These are phyloP conservation scores for Entomyzon cyanotis DNA, from an alignment of 2,113 vertebrate genomes.

Conservation along the genomic window DNA sequence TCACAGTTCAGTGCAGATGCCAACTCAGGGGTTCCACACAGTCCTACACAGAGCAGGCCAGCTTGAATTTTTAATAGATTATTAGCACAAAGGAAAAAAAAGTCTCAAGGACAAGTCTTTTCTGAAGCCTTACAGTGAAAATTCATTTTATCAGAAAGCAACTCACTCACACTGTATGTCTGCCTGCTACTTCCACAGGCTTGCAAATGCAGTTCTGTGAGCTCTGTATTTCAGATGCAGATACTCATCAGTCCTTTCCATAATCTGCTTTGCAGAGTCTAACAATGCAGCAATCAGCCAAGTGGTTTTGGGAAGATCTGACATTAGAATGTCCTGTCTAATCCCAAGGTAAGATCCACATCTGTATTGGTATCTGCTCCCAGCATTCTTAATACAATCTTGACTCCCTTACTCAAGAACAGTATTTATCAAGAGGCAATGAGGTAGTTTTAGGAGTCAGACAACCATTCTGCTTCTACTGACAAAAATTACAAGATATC, in stretches of 20 bases:
- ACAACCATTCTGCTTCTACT: neutral
- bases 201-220: neutral
- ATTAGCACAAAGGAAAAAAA: neutral
- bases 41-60: neutral
- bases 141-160: neutral
- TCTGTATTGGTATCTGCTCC: rapidly evolving
- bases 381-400: neutral
- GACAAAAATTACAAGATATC: neutral
- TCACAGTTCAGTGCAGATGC: conserved; percentile 13
- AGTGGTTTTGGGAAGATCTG: neutral
- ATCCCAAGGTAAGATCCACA: neutral
- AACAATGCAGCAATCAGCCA: neutral
- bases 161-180: neutral
- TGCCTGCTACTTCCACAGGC: neutral
- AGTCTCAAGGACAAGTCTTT: neutral
- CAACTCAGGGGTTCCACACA: neutral
- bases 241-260: neutral
- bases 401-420: neutral
- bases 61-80: neutral
- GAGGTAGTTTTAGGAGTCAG: neutral
- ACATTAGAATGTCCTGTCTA: neutral
- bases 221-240: neutral
- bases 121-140: neutral
- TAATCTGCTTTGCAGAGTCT: neutral
- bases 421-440: neutral